A percentile compares a stretch with the other conserved stretches of the same genome.
phyloP scores from a whole-genome alignment of 2,797 vertebrate genomes.

The Enteromius viviparus region DNA sequence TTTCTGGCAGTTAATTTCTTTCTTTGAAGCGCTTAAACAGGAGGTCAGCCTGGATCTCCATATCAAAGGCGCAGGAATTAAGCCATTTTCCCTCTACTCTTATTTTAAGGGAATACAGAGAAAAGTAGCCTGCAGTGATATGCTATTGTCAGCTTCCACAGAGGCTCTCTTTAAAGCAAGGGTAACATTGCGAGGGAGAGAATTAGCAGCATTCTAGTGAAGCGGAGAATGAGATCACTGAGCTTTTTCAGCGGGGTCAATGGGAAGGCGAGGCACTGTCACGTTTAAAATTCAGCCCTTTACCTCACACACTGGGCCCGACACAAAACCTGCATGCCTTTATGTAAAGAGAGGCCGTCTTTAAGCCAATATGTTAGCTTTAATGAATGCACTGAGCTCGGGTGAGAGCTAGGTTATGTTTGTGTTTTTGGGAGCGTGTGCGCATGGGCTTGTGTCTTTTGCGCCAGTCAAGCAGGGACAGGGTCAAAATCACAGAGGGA shows the following conservation, averaged over 20 bases:
- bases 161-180: slow-evolving; percentile 74
- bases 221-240: slow-evolving; percentile 81
- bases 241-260: slow-evolving; percentile 80
- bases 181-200: slow-evolving; percentile 73
- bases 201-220: slow-evolving; percentile 80
- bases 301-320: slow-evolving; percentile 70
- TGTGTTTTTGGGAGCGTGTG: slow-evolving; percentile 42
- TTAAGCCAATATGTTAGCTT: slow-evolving; percentile 78
- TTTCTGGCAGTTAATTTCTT: slow-evolving; percentile 85
- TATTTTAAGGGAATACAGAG: slow-evolving; percentile 75
- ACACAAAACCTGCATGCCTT: slow-evolving; percentile 72
- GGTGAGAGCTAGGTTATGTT: slow-evolving; percentile 64
- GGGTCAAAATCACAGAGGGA: slow-evolving; percentile 77
- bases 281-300: slow-evolving; percentile 78
- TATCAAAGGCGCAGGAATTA: slow-evolving; percentile 88
- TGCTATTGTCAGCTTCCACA: slow-evolving; percentile 66
- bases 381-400: slow-evolving; percentile 78
- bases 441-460: slow-evolving; percentile 61
- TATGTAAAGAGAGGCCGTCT: slow-evolving; percentile 76
- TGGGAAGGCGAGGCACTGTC: slow-evolving; percentile 69
- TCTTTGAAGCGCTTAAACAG: slow-evolving; percentile 80
- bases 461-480: slow-evolving; percentile 74
- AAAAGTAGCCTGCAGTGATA: slow-evolving; percentile 80
- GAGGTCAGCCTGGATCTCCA: slow-evolving; percentile 88
- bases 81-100: slow-evolving; percentile 75